phyloP scores from a whole-genome alignment of 1,140 invertebrate species.

The Orius insidiosus region DNA sequence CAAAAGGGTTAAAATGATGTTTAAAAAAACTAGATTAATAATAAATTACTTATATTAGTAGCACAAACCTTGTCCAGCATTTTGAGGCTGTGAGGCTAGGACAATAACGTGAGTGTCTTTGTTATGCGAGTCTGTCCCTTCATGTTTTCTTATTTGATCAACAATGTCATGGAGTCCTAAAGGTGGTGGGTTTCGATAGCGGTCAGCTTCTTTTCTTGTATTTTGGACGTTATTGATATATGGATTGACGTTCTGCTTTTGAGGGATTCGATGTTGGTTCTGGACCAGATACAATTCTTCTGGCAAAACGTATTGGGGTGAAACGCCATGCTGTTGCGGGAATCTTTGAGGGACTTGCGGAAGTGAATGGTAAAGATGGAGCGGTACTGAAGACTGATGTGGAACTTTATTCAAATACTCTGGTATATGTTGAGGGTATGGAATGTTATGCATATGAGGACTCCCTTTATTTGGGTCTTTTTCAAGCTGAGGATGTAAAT shows the following conservation, averaged over 20 bases:
- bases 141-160: conserved; percentile 18
- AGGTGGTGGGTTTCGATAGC: conserved; percentile 2
- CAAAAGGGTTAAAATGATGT: neutral
- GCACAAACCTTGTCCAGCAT: conserved; percentile 16
- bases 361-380: conserved; percentile 9
- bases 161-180: conserved; percentile 18
- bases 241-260: conserved; percentile 17
- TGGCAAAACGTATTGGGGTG: conserved; percentile 9
- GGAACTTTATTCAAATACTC: conserved; percentile 7
- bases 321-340: neutral
- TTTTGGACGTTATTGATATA: neutral
- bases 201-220: neutral
- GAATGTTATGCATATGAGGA: neutral
- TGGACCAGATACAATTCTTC: conserved; percentile 15
- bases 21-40: neutral
- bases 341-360: conserved; percentile 11
- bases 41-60: too few relatives aligned
- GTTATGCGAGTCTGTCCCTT: conserved; percentile 12
- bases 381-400: conserved; percentile 5
- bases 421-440: conserved; percentile 7
- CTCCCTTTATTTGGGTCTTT: conserved; percentile 4
- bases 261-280: conserved; percentile 12
- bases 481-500: neutral
- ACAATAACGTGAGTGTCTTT: conserved; percentile 15
- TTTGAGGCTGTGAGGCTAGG: conserved; percentile 10